Conservation (phyloP, 1,140 invertebrate genomes). For the Apocrypta bakeri region DNA sequence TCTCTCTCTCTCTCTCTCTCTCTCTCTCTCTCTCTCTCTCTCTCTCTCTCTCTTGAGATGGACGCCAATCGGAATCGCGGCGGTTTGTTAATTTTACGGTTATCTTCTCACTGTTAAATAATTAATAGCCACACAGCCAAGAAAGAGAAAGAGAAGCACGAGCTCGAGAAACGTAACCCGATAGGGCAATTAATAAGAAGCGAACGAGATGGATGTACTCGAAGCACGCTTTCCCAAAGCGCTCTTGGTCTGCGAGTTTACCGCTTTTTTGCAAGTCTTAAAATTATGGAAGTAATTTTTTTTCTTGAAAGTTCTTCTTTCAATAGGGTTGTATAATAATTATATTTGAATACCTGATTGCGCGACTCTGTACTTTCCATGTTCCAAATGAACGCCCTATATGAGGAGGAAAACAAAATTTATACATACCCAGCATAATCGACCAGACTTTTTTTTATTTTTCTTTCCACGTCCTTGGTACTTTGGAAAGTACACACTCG, state of each 20-base stretch:
- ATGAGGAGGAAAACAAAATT: no score
- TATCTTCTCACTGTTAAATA: constrained; percentile 15
- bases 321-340: no score
- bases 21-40: no score
- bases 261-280: not conserved
- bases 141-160: not conserved
- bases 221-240: constrained; percentile 44
- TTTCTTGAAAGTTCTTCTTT: not conserved
- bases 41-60: no score
- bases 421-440: no score
- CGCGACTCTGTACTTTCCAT: no score
- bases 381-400: no score
- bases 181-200: constrained; percentile 47
- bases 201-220: constrained; percentile 42
- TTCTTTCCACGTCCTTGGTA: no score
- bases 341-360: no score
- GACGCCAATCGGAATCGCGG: not conserved
- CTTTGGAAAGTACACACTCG: no score
- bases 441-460: no score
- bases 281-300: not conserved
- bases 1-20: no score
- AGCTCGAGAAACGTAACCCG: constrained; percentile 35
- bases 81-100: constrained; percentile 40
- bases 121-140: constrained; percentile 25
- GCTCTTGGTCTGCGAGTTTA: constrained; percentile 22